Evolutionary conservation across 2,797 vertebrate genomes (phyloP).

Genomic region (Lutra lutra): DNA sequence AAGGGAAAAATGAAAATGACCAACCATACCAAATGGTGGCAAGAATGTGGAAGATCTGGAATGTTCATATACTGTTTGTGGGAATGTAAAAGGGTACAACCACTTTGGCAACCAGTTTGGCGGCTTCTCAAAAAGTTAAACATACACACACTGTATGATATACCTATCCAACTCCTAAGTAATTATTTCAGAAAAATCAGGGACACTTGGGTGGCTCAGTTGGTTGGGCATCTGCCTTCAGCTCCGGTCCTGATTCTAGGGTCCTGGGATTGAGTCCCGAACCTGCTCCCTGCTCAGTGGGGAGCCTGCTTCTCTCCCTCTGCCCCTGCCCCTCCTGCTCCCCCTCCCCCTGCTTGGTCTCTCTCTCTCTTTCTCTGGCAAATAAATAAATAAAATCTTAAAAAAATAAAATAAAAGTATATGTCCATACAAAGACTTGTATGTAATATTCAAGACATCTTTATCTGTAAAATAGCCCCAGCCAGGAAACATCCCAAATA

Average conservation of each 20-base stretch:
- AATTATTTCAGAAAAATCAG: neutral
- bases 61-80: neutral
- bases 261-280: neutral
- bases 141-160: neutral
- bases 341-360: neutral
- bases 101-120: slow-evolving; percentile 6
- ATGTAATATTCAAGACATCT: neutral
- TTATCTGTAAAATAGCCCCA: neutral
- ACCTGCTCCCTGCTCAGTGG: neutral
- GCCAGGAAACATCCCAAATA: neutral
- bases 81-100: neutral
- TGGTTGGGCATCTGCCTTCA: neutral
- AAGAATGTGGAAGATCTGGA: neutral
- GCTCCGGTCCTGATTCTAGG: neutral
- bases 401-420: neutral
- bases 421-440: neutral
- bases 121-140: neutral
- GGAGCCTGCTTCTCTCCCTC: neutral
- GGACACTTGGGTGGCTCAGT: neutral
- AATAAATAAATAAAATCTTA: neutral
- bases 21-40: neutral
- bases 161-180: neutral
- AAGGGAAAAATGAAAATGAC: neutral
- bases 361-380: neutral
- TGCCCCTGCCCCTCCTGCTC: neutral